Conservation (phyloP, 2,888 invertebrate species). For the Scaptomyza cyrtandrae region DNA sequence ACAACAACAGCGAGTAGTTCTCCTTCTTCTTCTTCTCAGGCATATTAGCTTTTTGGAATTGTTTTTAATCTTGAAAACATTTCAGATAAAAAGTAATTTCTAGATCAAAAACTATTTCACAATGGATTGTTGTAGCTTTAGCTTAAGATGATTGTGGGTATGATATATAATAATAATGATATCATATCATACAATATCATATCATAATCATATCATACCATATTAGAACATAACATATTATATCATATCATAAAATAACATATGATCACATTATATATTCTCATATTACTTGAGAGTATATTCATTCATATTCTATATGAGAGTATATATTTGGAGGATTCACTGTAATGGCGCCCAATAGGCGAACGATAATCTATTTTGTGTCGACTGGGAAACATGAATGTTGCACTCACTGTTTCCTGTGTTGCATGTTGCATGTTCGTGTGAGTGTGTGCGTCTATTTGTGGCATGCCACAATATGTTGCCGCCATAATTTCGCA, state of each 20-base stretch:
- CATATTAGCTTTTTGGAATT: background rate
- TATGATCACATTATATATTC: no score
- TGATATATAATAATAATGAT: no score
- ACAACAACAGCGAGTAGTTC: no score
- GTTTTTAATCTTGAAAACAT: background rate
- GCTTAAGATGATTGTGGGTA: no score
- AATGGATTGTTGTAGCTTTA: background rate
- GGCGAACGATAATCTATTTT: constrained; percentile 31
- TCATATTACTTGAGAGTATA: no score
- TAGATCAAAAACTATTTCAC: background rate
- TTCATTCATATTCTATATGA: no score
- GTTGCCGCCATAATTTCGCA: constrained; percentile 57
- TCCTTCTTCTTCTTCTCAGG: no score
- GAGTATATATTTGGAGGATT: no score
- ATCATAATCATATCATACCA: no score
- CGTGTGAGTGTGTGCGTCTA: constrained; percentile 21
- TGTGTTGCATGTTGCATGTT: constrained; percentile 26
- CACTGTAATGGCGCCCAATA: constrained; percentile 44
- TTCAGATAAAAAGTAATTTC: background rate
- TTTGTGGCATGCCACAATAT: constrained; percentile 58
- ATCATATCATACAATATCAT: no score
- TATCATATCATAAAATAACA: no score
- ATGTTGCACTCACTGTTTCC: constrained; percentile 48
- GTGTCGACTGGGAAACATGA: constrained; percentile 32
- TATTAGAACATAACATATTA: no score